Conservation (phyloP, 1,140 invertebrate species). For the Triops cancriformis region DNA sequence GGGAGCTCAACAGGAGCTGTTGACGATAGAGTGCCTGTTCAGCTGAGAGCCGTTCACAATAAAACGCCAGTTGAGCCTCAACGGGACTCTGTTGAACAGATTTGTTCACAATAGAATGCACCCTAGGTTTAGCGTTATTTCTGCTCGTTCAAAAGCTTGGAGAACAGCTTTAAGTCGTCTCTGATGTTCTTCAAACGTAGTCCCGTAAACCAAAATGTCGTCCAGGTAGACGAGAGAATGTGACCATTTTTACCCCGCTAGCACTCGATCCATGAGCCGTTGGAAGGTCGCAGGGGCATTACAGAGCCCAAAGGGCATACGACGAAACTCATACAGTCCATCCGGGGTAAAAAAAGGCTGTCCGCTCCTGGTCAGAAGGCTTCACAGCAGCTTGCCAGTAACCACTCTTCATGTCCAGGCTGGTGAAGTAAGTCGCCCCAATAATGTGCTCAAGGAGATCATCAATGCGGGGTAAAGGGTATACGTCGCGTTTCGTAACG, state of each 20-base stretch:
- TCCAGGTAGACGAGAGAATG: constrained; percentile 33
- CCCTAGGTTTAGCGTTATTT: constrained; percentile 31
- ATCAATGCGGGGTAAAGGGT: no score
- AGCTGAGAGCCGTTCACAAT: no score
- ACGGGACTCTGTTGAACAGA: no score
- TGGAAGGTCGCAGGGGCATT: constrained; percentile 35
- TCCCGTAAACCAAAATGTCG: constrained; percentile 33
- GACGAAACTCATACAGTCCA: constrained; percentile 37
- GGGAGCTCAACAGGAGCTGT: no score
- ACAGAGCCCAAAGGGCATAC: no score
- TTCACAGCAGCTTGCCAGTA: constrained; percentile 35
- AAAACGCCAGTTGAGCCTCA: no score
- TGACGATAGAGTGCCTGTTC: no score
- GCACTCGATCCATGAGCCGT: constrained; percentile 30
- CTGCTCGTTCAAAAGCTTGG: neutral
- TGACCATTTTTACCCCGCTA: constrained; percentile 27
- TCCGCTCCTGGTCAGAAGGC: constrained; percentile 35
- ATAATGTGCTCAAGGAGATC: constrained; percentile 33
- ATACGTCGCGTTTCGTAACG: no score
- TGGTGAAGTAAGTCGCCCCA: no score
- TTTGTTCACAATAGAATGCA: no score
- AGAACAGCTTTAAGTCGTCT: constrained; percentile 32
- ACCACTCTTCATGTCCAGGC: no score
- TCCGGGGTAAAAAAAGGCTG: constrained; percentile 41
- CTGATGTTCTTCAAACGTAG: constrained; percentile 31